These are phyloP conservation scores for Varanus komodoensis DNA, from an alignment of 2,113 vertebrate genomes.

Conservation along the genomic window DNA sequence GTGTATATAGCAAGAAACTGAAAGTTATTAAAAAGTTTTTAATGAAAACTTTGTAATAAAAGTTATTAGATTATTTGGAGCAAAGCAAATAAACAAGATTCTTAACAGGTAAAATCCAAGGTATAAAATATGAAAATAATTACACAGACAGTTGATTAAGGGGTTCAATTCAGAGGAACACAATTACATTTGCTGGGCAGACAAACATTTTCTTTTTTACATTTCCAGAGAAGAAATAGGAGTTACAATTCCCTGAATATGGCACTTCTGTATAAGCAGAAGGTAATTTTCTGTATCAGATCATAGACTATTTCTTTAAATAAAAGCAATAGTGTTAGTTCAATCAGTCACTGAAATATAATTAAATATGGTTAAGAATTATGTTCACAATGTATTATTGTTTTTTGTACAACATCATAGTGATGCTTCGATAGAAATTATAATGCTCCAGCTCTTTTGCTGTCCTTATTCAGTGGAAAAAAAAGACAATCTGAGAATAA, in stretches of 20 bases:
- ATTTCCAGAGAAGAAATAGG: background rate
- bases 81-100: background rate
- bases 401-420: background rate
- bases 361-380: background rate
- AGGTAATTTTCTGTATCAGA: background rate
- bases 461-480: background rate
- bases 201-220: background rate
- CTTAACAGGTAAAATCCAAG: background rate
- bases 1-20: background rate
- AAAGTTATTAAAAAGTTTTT: background rate
- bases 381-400: slow-evolving; percentile 1
- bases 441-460: background rate
- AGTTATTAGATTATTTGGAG: background rate
- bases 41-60: background rate
- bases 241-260: background rate
- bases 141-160: background rate
- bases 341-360: background rate
- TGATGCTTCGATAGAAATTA: background rate
- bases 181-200: background rate
- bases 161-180: background rate
- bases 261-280: background rate
- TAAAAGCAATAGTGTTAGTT: too few relatives aligned
- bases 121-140: background rate
- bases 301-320: background rate
- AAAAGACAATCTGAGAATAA: background rate